Conservation (phyloP, 1,140 invertebrate genomes). For the Heterodera carotae region DNA sequence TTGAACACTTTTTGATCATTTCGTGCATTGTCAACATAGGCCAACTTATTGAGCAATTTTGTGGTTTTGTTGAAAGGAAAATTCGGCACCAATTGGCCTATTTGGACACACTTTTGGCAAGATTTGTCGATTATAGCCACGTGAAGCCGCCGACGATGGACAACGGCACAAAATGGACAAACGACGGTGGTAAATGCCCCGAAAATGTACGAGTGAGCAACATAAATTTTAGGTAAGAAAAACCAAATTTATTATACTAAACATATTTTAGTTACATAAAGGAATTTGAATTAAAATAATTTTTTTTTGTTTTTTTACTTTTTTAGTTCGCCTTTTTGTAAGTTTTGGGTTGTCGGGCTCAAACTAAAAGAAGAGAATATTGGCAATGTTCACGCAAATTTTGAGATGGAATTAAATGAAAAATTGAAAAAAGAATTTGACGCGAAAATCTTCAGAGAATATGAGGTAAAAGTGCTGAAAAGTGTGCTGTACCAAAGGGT, state of each 20-base stretch:
- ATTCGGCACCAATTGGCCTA: background rate
- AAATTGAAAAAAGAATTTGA: background rate
- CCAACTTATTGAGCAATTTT: background rate
- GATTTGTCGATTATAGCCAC: background rate
- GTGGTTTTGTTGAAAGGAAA: background rate
- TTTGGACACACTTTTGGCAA: background rate
- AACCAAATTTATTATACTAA: too few species aligned
- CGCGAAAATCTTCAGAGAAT: background rate
- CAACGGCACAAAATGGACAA: background rate
- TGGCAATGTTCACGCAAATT: background rate
- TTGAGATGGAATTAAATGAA: background rate
- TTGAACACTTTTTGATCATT: background rate
- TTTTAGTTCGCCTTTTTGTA: background rate
- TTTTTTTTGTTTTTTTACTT: background rate
- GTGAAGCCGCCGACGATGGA: background rate
- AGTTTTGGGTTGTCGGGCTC: background rate
- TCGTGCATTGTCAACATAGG: background rate
- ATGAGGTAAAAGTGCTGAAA: background rate
- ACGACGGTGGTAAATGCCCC: background rate
- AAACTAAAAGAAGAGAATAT: background rate
- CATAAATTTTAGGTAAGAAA: background rate
- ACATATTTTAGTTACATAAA: too few species aligned
- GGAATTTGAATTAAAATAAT: too few species aligned
- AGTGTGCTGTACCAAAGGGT: background rate
- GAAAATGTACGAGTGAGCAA: background rate